These are phyloP conservation scores for Lasioglossum marginatum DNA, from an alignment of 2,888 invertebrate species.

Conservation along the genomic window DNA sequence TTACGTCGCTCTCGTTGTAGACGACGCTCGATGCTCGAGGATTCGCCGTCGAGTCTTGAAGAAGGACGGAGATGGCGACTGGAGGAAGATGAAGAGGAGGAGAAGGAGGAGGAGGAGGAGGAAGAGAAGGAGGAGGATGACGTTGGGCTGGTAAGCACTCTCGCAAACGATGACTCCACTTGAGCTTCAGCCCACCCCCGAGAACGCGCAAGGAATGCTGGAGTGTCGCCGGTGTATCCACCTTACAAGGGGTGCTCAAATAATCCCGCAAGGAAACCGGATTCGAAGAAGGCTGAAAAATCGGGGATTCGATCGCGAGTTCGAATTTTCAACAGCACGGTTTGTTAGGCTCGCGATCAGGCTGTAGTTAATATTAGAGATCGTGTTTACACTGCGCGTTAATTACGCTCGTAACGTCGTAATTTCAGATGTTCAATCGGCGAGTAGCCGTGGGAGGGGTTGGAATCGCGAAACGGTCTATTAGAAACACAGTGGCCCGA, in stretches of 20 bases:
- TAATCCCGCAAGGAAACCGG: constrained; percentile 55
- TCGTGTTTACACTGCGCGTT: constrained; percentile 41
- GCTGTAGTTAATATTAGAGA: constrained; percentile 22
- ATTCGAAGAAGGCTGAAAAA: constrained; percentile 20
- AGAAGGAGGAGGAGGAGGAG: constrained; percentile 68
- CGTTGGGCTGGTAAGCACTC: constrained; percentile 79
- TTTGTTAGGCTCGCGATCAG: background rate
- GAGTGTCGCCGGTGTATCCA: constrained; percentile 78
- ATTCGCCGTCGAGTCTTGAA: constrained; percentile 72
- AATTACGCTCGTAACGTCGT: constrained; percentile 48
- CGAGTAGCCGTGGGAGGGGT: background rate
- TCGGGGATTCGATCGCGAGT: background rate
- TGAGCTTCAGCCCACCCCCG: constrained; percentile 75
- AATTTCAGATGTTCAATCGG: constrained; percentile 52
- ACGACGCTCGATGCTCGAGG: constrained; percentile 73
- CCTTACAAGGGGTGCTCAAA: constrained; percentile 77
- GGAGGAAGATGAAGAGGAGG: constrained; percentile 66
- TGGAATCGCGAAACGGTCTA: constrained; percentile 55
- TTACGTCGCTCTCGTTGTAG: constrained; percentile 76
- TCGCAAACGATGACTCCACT: constrained; percentile 81
- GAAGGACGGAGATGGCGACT: constrained; percentile 62
- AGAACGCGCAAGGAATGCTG: constrained; percentile 78
- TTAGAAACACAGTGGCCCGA: constrained; percentile 44
- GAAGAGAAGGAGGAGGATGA: constrained; percentile 72
- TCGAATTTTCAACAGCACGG: background rate